Evolutionary conservation across 2,888 invertebrate species (phyloP).

Genomic region (Branchellion lobata): DNA sequence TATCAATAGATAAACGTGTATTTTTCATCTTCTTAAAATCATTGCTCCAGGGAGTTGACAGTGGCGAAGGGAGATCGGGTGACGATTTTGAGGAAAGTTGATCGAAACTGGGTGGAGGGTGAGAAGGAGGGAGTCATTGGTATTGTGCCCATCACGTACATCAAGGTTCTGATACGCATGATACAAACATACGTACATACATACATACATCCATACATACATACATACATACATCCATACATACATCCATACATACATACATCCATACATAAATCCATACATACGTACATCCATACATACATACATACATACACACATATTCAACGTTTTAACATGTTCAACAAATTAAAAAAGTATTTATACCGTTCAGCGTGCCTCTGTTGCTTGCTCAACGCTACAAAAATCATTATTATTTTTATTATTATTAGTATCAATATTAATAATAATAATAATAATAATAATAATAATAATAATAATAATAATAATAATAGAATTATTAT

Average conservation of each 20-base stretch:
- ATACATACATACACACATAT: background rate
- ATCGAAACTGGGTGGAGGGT: slow-evolving; percentile 32
- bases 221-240: too few relatives aligned
- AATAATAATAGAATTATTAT: too few relatives aligned
- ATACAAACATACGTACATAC: too few relatives aligned
- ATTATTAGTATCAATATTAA: too few relatives aligned
- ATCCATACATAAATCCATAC: background rate
- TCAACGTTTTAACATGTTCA: background rate
- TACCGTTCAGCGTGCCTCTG: too few relatives aligned
- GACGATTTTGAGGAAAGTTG: slow-evolving; percentile 3
- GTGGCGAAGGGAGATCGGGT: slow-evolving; percentile 21
- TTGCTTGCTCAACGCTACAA: too few relatives aligned
- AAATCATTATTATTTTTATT: too few relatives aligned
- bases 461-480: too few relatives aligned
- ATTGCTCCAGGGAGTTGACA: slow-evolving; percentile 37
- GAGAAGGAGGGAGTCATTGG: slow-evolving; percentile 10
- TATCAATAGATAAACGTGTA: background rate
- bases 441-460: too few relatives aligned
- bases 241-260: background rate
- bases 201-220: too few relatives aligned
- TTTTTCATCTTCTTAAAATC: too few relatives aligned
- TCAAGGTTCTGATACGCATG: slow-evolving; percentile 21
- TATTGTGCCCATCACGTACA: slow-evolving; percentile 37
- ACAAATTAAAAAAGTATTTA: too few relatives aligned
- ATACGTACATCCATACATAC: background rate